Percentiles rank a stretch among this genome's conserved stretches.
phyloP scores from a whole-genome alignment of 1,140 invertebrate genomes.

The Eupristina koningsbergeri region DNA sequence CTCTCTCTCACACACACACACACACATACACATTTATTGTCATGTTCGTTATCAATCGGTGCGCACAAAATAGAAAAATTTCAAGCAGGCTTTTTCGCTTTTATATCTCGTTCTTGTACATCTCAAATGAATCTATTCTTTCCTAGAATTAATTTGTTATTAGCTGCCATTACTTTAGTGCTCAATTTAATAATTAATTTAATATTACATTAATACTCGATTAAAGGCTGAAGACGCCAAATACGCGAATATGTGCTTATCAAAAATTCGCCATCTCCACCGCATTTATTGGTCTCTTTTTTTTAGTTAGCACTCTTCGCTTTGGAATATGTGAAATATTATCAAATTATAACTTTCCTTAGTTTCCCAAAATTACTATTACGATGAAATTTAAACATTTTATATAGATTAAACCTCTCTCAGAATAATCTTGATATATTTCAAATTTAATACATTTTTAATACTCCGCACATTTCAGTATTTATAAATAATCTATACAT shows the following conservation, averaged over 20 bases:
- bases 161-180: too few species aligned
- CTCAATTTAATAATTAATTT: too few species aligned
- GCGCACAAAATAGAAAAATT: constrained; percentile 29
- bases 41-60: constrained; percentile 19
- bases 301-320: background rate
- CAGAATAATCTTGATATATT: background rate
- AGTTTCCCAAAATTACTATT: background rate
- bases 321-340: background rate
- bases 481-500: background rate
- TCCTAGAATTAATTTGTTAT: background rate
- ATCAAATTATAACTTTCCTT: background rate
- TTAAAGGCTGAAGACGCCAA: background rate
- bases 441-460: background rate
- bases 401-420: background rate
- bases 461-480: background rate
- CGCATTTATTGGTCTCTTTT: background rate
- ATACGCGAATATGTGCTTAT: too few species aligned
- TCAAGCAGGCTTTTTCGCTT: background rate
- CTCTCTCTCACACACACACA: background rate
- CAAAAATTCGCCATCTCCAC: background rate
- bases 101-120: background rate
- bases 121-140: background rate
- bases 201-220: background rate
- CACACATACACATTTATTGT: too few species aligned
- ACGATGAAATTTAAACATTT: background rate